phyloP scores from a whole-genome alignment of 1,140 invertebrate genomes.

The Armadillidium nasatum region DNA sequence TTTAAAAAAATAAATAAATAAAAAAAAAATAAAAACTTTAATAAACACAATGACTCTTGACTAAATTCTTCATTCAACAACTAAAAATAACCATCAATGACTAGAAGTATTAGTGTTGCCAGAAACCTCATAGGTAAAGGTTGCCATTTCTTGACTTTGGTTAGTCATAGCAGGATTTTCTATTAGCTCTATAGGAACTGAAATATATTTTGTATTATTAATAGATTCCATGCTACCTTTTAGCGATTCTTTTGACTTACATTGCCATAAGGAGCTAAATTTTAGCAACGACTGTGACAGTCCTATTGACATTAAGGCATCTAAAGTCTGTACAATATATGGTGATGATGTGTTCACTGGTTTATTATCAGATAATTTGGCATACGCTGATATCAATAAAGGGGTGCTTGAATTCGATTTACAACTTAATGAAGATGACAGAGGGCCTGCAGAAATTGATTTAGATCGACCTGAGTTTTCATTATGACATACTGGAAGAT shows the following conservation, averaged over 20 bases:
- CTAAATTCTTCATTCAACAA: too few species aligned
- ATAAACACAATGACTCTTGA: too few species aligned
- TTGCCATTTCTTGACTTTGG: not conserved
- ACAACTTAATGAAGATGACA: too few species aligned
- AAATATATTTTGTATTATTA: not conserved
- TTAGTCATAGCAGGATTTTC: not conserved
- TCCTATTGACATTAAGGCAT: constrained; percentile 40
- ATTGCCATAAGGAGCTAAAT: not conserved
- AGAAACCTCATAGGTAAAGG: not conserved
- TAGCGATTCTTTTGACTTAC: not conserved
- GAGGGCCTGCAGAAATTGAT: too few species aligned
- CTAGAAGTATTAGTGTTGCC: not conserved
- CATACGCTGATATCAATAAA: constrained; percentile 41
- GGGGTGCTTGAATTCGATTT: constrained; percentile 30
- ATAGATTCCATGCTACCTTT: not conserved
- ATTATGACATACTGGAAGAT: not conserved
- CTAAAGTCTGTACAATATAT: constrained; percentile 35
- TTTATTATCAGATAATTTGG: constrained; percentile 36
- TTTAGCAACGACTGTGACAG: constrained; percentile 29
- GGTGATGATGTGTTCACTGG: constrained; percentile 34
- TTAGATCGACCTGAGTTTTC: too few species aligned
- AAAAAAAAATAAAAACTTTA: too few species aligned
- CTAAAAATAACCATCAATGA: too few species aligned
- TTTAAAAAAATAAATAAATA: too few species aligned
- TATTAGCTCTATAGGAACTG: not conserved